Base-by-base conservation (phyloP, 2,888 invertebrate genomes). In the Eupithecia insigniata region DNA sequence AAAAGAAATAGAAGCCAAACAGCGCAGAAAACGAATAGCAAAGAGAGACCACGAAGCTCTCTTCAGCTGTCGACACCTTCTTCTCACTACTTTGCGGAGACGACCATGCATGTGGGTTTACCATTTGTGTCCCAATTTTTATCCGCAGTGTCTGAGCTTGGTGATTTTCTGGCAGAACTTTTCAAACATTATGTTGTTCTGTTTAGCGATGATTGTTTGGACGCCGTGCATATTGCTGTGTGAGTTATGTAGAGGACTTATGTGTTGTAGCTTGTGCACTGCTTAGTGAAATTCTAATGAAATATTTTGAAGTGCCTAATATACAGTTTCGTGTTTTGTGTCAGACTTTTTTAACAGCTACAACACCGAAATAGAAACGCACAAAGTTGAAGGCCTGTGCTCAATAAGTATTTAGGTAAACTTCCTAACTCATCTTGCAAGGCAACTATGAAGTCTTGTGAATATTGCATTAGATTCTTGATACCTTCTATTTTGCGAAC, bases 151-250 rank as follows among this genome's bases (percentile, higher is more conserved):
- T n/a, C 5, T 62, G n/a, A 62, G 61, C 32, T n/a, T 62, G 6
- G 8, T 62, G 32, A 34, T 62, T n/a, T 62, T 62, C n/a, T 62
- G 61, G 61, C 61, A 18, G 2, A 62, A 62, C 22, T 62, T 62
- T 32, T 32, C 61, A 32, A 62, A 62, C n/a, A 4, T 62, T 10
- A 22, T 62, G n/a, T 32, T 62, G 61, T 62, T 62, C 10, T 62
- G 61, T 12, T n/a, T 62, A 62, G 61, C 61, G n/a, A 62, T 62
- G 61, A 16, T 32, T n/a, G 34, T 62, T 62, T 62, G 61, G 61
- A 62, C 61, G 30, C 61, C 61, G 32, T 62, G 61, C n/a, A 62
- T 62, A 62, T 62, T 62, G n/a, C 12, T 30, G 61, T 62, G 32
- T 22, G 61, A 62, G 32, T 34, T 62, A 22, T 30, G 30, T 32